Base-by-base conservation (phyloP, 92 coral and sea anemone species). In the Parazoanthus swiftii region DNA sequence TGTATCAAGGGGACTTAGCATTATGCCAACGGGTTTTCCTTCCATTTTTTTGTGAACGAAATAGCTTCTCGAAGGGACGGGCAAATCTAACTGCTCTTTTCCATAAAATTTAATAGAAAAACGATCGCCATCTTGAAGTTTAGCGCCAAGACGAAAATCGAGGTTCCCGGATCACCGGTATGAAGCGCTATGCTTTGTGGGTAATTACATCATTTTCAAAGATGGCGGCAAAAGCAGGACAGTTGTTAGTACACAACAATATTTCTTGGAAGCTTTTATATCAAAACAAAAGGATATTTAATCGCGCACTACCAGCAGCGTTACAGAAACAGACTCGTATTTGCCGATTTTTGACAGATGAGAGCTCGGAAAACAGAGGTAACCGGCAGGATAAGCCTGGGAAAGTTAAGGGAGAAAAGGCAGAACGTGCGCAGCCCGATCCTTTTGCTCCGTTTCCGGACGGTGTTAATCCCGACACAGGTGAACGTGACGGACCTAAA, bases 371-470 rank as follows among this genome's bases (percentile, higher is more conserved):
- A 91, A 77, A 25, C 42, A 42, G 83, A 85, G 86, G 68, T 9
- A 86, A 78, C n/a, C 39, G 25, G 25, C 66, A 80, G 44, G 54
- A 85, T 81, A 81, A 89, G 39, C 71, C 56, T 2, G 85, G 59
- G 33, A 86, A 56, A 8, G 71, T 36, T 23, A 51, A 67, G 33
- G 33, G 72, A 80, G 54, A 71, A 11, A 68, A 59, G 0, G 93
- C 88, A 65, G 86, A 39, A 66, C 81, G 81, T 25, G 37, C 87
- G 63, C 93, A 93, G 73, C 73, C 91, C 50, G 99, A 97, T 88
- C 99, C 99, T 3, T 97, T 81, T 86, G 96, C 98, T 36, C 93
- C 97, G 3, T 97, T 92, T 93, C 99, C 99, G 59, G 92, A 94
- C 85, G 95, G 92, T 66, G 66, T 95, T 26, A 97, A 97, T 85